These are phyloP conservation scores for Hymenopus coronatus DNA, from an alignment of 2,888 invertebrate genomes.

Conservation along the genomic window DNA sequence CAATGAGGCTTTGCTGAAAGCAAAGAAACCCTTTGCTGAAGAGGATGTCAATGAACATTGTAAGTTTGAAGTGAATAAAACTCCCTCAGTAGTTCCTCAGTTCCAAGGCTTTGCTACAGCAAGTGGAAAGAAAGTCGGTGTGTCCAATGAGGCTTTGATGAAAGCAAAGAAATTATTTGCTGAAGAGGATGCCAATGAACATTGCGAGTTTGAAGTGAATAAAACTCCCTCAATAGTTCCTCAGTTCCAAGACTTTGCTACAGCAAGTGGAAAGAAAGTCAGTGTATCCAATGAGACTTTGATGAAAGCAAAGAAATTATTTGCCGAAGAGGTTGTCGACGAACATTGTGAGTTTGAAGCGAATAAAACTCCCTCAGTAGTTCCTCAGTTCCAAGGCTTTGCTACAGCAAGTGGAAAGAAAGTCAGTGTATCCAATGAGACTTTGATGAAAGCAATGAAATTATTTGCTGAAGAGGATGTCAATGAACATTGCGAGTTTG, in stretches of 20 bases:
- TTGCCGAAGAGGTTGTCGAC: constrained; percentile 37
- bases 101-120: too few species aligned
- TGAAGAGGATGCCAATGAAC: too few species aligned
- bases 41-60: constrained; percentile 35
- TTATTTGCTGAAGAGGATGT: constrained; percentile 43
- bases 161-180: constrained; percentile 24
- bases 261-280: constrained; percentile 46
- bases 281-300: constrained; percentile 43
- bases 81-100: too few species aligned
- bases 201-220: too few species aligned
- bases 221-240: neutral
- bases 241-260: constrained; percentile 27
- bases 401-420: constrained; percentile 36
- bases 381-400: constrained; percentile 32
- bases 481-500: constrained; percentile 27
- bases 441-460: constrained; percentile 44
- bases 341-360: constrained; percentile 33
- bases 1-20: constrained; percentile 43
- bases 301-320: constrained; percentile 41
- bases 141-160: constrained; percentile 42
- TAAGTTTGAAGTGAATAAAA: neutral
- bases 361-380: neutral
- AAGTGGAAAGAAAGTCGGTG: constrained; percentile 44
- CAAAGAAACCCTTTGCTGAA: constrained; percentile 38
- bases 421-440: constrained; percentile 38